Evolutionary conservation across 2,113 vertebrate species (phyloP).

Genomic region (Carlito syrichta): DNA sequence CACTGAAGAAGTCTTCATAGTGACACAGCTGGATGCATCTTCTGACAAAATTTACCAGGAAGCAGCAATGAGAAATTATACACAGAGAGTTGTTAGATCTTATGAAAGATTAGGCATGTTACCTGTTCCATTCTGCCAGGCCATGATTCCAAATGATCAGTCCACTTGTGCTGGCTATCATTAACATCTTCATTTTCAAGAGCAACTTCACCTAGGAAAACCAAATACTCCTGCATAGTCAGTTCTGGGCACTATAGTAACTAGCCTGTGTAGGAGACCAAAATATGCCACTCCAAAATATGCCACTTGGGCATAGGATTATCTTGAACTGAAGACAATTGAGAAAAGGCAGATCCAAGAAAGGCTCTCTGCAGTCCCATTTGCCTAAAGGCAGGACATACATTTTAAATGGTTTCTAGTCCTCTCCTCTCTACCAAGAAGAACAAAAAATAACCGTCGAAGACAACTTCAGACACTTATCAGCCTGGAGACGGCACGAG

Average conservation of each 20-base stretch:
- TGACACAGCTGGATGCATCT: neutral
- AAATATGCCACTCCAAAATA: neutral
- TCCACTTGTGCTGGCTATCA: neutral
- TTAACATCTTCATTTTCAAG: neutral
- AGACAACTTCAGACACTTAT: neutral
- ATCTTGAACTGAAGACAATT: neutral
- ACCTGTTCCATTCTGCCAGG: neutral
- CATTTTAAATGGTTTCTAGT: neutral
- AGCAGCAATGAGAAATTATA: neutral
- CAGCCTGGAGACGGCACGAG: neutral
- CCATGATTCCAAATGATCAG: rapidly evolving
- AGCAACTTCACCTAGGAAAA: neutral
- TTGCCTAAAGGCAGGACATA: neutral
- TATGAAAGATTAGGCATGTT: neutral
- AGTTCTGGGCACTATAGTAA: neutral
- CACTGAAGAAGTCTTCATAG: neutral
- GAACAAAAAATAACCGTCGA: neutral
- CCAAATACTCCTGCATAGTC: rapidly evolving
- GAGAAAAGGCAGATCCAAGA: neutral
- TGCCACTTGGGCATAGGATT: no score
- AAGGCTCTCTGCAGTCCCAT: neutral
- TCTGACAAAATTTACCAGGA: neutral
- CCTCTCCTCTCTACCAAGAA: neutral
- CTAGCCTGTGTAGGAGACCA: neutral
- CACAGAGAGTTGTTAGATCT: neutral